A percentile compares a stretch with the other conserved stretches of the same genome.
Evolutionary conservation across 2,113 vertebrate species (phyloP).

Genomic region (Sceloporus undulatus): DNA sequence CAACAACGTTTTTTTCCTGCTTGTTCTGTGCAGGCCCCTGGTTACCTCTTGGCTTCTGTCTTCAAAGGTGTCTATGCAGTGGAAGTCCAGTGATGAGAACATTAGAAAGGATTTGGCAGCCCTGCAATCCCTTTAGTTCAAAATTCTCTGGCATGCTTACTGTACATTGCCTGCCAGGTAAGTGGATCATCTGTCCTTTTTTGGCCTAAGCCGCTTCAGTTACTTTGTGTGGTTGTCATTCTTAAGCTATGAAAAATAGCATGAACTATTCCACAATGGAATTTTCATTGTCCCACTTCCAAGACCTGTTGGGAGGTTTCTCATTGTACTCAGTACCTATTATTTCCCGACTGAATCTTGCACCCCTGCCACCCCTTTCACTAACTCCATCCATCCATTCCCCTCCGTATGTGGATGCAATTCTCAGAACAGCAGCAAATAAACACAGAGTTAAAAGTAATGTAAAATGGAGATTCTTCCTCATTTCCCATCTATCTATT

Average conservation of each 20-base stretch:
- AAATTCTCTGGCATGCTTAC: background rate
- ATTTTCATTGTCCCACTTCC: constrained; percentile 17
- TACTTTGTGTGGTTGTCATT: constrained; percentile 7
- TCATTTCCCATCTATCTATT: constrained; percentile 69
- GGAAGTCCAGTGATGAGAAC: constrained; percentile 11
- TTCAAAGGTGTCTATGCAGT: background rate
- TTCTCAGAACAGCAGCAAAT: constrained; percentile 27
- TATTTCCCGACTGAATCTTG: constrained; percentile 28
- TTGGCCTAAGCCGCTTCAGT: constrained; percentile 24
- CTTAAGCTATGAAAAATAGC: constrained; percentile 30
- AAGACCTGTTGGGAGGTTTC: constrained; percentile 7
- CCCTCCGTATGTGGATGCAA: constrained; percentile 22
- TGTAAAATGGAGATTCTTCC: constrained; percentile 56
- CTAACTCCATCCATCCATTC: constrained; percentile 35
- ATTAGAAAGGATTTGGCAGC: constrained; percentile 31
- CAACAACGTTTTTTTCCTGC: background rate
- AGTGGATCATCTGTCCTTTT: constrained; percentile 26
- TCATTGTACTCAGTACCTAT: background rate
- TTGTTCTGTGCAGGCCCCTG: constrained; percentile 16
- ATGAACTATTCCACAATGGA: constrained; percentile 20
- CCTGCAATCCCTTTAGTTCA: constrained; percentile 15
- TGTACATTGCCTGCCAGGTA: constrained; percentile 31
- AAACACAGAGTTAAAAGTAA: constrained; percentile 54
- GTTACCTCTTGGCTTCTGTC: background rate
- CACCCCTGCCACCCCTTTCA: constrained; percentile 23